These are phyloP conservation scores for Dascyllus trimaculatus DNA, from an alignment of 2,113 vertebrate species.

Conservation along the genomic window DNA sequence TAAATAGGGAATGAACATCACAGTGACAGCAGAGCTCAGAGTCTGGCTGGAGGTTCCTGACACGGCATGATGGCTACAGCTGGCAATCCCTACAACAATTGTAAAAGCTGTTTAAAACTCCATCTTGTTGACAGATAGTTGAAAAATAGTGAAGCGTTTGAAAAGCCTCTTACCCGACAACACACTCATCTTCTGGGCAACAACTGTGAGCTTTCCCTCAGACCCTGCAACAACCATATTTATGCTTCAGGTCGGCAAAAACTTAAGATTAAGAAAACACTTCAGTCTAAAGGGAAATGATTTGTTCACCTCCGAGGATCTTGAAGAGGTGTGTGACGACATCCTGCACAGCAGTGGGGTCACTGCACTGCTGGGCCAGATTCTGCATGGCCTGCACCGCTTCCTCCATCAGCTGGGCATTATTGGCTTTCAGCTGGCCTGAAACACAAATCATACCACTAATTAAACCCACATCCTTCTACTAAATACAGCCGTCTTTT, in stretches of 20 bases:
- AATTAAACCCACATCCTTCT: not conserved
- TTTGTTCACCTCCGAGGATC: slow-evolving; percentile 91
- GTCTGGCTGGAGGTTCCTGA: slow-evolving; percentile 92
- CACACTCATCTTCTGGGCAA: slow-evolving; percentile 96
- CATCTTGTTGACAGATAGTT: not conserved
- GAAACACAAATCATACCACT: slow-evolving; percentile 14
- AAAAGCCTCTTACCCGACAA: slow-evolving; percentile 89
- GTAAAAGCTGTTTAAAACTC: not conserved
- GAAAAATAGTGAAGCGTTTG: not conserved
- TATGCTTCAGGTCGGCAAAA: not conserved
- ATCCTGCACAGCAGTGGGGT: slow-evolving; percentile 88
- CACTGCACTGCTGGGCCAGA: slow-evolving; percentile 94
- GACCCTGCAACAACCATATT: slow-evolving; percentile 85
- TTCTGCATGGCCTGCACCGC: slow-evolving; percentile 92
- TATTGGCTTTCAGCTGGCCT: slow-evolving; percentile 98
- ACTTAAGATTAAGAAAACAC: not conserved
- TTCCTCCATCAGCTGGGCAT: slow-evolving; percentile 92
- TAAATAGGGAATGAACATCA: slow-evolving; percentile 95
- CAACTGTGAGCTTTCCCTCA: slow-evolving; percentile 94
- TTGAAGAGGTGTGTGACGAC: slow-evolving; percentile 92
- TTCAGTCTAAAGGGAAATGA: not conserved
- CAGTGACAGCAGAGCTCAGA: slow-evolving; percentile 86
- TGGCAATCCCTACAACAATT: slow-evolving; percentile 88
- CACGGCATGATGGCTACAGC: slow-evolving; percentile 93
- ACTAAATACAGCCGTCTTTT: not conserved